These are phyloP conservation scores for Heteronetta atricapilla DNA, from an alignment of 2,113 vertebrate species.

Conservation along the genomic window DNA sequence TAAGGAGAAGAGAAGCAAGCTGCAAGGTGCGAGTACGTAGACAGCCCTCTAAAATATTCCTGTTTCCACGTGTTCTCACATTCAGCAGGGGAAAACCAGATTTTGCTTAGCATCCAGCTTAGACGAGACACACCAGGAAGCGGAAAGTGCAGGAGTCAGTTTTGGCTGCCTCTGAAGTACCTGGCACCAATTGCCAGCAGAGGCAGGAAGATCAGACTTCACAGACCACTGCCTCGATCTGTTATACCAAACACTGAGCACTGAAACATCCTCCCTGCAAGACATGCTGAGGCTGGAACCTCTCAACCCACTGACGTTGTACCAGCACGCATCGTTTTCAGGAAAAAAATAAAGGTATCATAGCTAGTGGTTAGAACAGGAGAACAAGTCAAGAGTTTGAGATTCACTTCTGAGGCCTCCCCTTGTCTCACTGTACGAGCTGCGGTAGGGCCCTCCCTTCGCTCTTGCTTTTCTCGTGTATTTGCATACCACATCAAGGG, in stretches of 20 bases:
- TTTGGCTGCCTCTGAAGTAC: neutral
- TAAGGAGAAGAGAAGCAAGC: neutral
- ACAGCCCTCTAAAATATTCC: neutral
- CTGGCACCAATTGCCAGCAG: neutral
- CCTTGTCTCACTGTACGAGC: neutral
- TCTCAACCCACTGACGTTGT: neutral
- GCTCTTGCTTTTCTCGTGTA: neutral
- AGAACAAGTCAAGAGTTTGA: neutral
- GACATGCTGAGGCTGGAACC: neutral
- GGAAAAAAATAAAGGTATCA: neutral
- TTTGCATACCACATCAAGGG: neutral
- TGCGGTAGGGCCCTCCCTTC: neutral
- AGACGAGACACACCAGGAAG: neutral
- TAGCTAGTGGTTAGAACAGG: neutral
- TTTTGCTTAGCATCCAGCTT: neutral
- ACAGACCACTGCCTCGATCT: neutral
- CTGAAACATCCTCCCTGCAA: neutral
- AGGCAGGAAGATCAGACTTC: neutral
- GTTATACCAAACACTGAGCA: neutral
- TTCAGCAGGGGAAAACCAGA: neutral
- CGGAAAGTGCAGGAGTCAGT: neutral
- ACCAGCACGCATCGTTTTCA: neutral
- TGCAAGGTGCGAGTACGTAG: accelerated
- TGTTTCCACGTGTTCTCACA: neutral
- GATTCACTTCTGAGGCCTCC: neutral